Evolutionary conservation across 1,140 invertebrate species (phyloP).

Genomic region (Drosophila leontia): DNA sequence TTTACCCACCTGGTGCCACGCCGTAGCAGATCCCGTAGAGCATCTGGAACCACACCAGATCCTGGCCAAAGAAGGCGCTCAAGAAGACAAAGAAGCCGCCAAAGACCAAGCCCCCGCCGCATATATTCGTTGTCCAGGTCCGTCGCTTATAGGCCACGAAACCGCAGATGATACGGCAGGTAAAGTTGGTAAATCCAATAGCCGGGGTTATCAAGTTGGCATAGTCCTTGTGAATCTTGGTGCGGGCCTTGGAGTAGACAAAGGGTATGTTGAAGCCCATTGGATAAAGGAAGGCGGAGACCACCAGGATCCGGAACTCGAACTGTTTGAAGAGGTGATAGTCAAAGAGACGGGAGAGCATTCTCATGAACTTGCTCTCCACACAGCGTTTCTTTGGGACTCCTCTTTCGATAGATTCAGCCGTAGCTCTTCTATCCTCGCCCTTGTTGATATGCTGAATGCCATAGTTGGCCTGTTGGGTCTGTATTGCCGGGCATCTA

Average conservation of each 20-base stretch:
- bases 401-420: neutral
- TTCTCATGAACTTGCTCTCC: slow-evolving; percentile 26
- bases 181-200: slow-evolving; percentile 65
- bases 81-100: slow-evolving; percentile 55
- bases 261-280: slow-evolving; percentile 81
- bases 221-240: slow-evolving; percentile 43
- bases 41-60: slow-evolving; percentile 87
- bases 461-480: slow-evolving; percentile 51
- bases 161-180: slow-evolving; percentile 54
- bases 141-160: slow-evolving; percentile 63
- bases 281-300: slow-evolving; percentile 67
- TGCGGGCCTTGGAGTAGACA: slow-evolving; percentile 59
- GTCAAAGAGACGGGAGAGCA: slow-evolving; percentile 64
- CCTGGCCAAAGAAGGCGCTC: slow-evolving; percentile 68
- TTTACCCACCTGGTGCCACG: slow-evolving; percentile 88
- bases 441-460: slow-evolving; percentile 47
- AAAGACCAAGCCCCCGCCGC: slow-evolving; percentile 66
- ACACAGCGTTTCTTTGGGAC: slow-evolving; percentile 1
- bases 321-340: slow-evolving; percentile 52
- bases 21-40: slow-evolving; percentile 93
- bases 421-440: neutral
- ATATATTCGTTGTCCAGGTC: slow-evolving; percentile 55
- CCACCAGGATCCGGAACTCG: slow-evolving; percentile 66
- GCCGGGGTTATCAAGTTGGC: slow-evolving; percentile 55
- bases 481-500: slow-evolving; percentile 5